A percentile compares a stretch with the other conserved stretches of the same genome.
Evolutionary conservation across 2,797 vertebrate species (phyloP).

Genomic region (Centroberyx gerrardi): DNA sequence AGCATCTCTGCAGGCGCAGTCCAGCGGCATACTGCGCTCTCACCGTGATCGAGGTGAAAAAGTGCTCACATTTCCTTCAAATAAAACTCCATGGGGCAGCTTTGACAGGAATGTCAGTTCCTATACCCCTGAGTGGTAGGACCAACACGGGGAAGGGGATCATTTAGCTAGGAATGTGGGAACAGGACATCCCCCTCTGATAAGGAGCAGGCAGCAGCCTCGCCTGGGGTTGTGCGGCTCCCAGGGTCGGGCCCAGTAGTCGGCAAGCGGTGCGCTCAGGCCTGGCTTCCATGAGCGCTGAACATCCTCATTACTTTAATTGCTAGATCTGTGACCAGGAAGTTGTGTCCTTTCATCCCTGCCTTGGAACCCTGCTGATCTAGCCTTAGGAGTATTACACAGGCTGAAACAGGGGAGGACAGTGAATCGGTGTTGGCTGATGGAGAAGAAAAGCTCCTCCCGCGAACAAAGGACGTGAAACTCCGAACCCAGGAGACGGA

Average conservation of each 20-base stretch:
- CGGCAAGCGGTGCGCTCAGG: conserved; percentile 49
- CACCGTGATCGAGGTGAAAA: conserved; percentile 25
- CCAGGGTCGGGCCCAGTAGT: conserved; percentile 56
- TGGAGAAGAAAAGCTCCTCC: conserved; percentile 17
- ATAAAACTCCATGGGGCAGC: conserved; percentile 42
- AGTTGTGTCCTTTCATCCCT: conserved; percentile 40
- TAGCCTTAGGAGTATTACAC: conserved; percentile 44
- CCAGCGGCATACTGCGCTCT: background rate
- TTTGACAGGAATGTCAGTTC: conserved; percentile 79
- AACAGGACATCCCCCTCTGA: conserved; percentile 72
- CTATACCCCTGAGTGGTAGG: conserved; percentile 70
- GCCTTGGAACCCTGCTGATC: conserved; percentile 37
- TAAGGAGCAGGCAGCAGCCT: conserved; percentile 60
- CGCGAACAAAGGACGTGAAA: conserved; percentile 43
- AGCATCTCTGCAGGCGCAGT: background rate
- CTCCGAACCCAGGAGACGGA: conserved; percentile 18
- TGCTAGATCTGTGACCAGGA: conserved; percentile 63
- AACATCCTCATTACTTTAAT: conserved; percentile 63
- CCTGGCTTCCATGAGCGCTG: conserved; percentile 47
- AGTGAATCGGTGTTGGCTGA: conserved; percentile 22
- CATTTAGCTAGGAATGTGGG: conserved; percentile 74
- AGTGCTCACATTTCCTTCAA: conserved; percentile 50
- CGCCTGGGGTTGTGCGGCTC: conserved; percentile 56
- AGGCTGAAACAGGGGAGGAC: background rate
- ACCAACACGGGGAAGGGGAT: conserved; percentile 66